A percentile compares a stretch with the other conserved stretches of the same genome.
phyloP scores from a whole-genome alignment of 2,113 vertebrate species.

The Gallinago paraguaiae region DNA sequence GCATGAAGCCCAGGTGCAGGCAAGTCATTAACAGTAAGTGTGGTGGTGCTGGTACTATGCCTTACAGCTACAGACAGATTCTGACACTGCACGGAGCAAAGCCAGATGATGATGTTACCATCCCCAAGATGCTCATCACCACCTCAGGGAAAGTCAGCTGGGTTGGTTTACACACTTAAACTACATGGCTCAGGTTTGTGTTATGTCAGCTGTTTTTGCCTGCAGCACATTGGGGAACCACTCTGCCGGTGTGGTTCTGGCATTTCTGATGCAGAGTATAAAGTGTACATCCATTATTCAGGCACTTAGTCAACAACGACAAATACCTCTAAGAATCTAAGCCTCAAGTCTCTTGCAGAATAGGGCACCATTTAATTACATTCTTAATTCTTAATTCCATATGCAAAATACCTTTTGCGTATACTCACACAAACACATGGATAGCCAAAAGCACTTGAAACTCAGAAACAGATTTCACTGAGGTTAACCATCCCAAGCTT shows the following conservation, averaged over 20 bases:
- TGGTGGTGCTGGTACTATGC: background rate
- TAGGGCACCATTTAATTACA: background rate
- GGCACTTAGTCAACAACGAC: background rate
- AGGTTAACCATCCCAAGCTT: background rate
- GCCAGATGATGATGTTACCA: background rate
- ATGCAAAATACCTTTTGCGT: background rate
- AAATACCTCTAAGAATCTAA: background rate
- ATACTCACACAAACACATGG: background rate
- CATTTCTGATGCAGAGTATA: background rate
- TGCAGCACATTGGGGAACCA: accelerated
- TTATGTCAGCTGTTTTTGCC: background rate
- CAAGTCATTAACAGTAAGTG: accelerated
- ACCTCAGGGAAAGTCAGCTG: background rate
- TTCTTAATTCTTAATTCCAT: background rate
- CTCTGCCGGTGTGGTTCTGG: background rate
- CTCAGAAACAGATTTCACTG: background rate
- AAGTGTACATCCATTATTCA: background rate
- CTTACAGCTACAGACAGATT: background rate
- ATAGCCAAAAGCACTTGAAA: background rate
- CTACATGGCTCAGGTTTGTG: background rate
- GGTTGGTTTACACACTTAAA: background rate
- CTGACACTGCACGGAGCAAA: background rate
- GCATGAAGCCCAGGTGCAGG: background rate
- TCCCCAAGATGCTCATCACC: background rate
- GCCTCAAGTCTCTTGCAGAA: background rate